Base-by-base conservation (phyloP, 1,140 invertebrate genomes). In the Mya arenaria region DNA sequence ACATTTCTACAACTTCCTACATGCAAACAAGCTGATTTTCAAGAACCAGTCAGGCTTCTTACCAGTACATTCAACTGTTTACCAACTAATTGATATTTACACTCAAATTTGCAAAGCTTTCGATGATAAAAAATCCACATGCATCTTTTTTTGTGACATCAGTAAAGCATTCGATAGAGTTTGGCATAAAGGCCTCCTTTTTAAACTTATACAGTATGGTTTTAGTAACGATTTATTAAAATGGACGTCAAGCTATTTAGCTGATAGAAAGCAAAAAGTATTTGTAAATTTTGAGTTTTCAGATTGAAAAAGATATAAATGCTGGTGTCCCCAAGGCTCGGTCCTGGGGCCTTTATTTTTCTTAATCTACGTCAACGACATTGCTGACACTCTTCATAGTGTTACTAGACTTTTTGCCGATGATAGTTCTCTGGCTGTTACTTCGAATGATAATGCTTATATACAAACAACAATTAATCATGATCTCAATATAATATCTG, bases 61-160 rank as follows among this genome's bases (percentile, higher is more conserved):
- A n/a, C n/a, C n/a, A n/a, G n/a, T n/a, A n/a, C n/a, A n/a, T 74
- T 44, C 62, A 25, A 55, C 48, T 44, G 56, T 69, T 23, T 55
- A 63, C 41, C 66, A 83, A 69, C 37, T 83, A 19, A 62, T 63
- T 32, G 41, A 79, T 34, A 68, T 68, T 10, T 37, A 68, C 28
- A 3, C 15, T 19, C 65, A 68, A 68, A 68, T 68, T 19, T 68
- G 65, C 39, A 68, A 68, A 68, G n/a, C 65, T 13, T 4, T 56
- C 56, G 44, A 72, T 72, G 32, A 72, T 30, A 56, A 34, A 72
- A 30, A 30, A 62, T 62, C 44, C 1, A 72, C 44, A 23, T 72
- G 69, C 56, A 32, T 72, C 15, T 19, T 72, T 30, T 72, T 55
- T 58, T 72, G 69, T 15, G 69, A 72, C 19, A 34, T 72, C 6